Percentiles rank a stretch among this genome's conserved stretches.
Conservation (phyloP, 2,113 vertebrate genomes). For the Centrocercus urophasianus region DNA sequence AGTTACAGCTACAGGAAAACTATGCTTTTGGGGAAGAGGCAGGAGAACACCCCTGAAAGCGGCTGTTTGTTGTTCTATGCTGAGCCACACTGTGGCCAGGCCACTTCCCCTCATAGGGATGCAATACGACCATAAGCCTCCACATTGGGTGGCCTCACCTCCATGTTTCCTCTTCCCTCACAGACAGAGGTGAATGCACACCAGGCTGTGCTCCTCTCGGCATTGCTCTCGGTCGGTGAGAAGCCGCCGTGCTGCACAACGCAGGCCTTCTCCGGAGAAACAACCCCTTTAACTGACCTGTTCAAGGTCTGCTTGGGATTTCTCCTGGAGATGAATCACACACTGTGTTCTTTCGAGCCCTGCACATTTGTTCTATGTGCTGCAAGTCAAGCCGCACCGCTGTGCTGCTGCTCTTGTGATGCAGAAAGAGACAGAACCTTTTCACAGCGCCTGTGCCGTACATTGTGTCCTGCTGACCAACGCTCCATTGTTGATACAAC, state of each 20-base stretch:
- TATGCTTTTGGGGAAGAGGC: accelerated
- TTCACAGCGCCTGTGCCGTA: slow-evolving; percentile 12
- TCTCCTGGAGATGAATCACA: background rate
- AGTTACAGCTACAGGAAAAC: background rate
- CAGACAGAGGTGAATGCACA: background rate
- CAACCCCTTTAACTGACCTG: background rate
- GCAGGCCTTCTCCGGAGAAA: background rate
- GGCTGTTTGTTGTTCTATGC: background rate
- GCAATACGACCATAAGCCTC: background rate
- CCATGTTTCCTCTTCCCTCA: background rate
- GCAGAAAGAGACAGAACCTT: slow-evolving; percentile 42
- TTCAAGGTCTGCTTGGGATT: background rate
- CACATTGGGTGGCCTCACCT: background rate
- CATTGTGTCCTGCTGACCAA: background rate
- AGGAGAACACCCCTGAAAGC: accelerated
- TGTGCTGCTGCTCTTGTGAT: slow-evolving; percentile 42
- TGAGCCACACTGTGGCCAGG: background rate
- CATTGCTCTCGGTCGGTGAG: accelerated
- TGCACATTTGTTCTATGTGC: background rate
- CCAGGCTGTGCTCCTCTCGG: accelerated
- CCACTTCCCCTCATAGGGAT: background rate
- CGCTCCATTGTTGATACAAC: slow-evolving; percentile 14
- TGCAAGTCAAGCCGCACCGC: background rate
- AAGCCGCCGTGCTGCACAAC: background rate
- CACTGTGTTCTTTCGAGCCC: slow-evolving; percentile 13